Evolutionary conservation across 1,140 invertebrate genomes (phyloP), one percentile per base, ranked within the genome.

Genomic region (Cecropterus lyciades): DNA sequence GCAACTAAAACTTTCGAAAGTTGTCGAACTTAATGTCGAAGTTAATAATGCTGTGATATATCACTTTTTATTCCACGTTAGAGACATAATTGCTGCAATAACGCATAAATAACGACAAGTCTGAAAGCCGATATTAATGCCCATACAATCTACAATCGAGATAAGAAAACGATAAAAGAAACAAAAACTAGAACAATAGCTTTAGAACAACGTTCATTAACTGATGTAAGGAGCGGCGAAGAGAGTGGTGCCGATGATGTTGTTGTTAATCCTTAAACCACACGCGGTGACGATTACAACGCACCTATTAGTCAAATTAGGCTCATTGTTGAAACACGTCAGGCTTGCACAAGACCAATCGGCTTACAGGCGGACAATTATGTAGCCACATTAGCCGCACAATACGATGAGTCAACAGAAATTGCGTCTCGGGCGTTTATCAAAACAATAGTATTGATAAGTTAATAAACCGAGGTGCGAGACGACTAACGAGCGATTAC

Each of bases 271-370:
- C 89, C 87, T 80, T 81, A 79, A 84, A 80, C 87, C 87, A 90
- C 87, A 92, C 89, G 87, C 87, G 77, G 86, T 77, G 87, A 90
- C 79, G 89, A 91, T 91, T 89, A 89, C 89, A 83, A 84, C 69
- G 87, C 86, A 87, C 80, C 86, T 89, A 92, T 92, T 90, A 92
- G 89, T 90, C 89, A 92, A 92, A 92, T 92, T 89, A 90, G 89
- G 79, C 78, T 87, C 88, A 92, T 92, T 90, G 87, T 90, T 91
- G 78, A 72, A 73, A 77, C 72, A 70, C 76, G 77, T 72, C 72
- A 70, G 80, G 71, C 76, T 88, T 87, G 77, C 82, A 82, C 79
- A 84, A 78, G 80, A 76, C 69, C 73, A 82, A 88, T 87, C 87
- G 77, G 86, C 86, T 90, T 90, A 90, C 75, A 81, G 70, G 65